Conservation (phyloP, 2,113 vertebrate species). For the Nematolebias whitei region DNA sequence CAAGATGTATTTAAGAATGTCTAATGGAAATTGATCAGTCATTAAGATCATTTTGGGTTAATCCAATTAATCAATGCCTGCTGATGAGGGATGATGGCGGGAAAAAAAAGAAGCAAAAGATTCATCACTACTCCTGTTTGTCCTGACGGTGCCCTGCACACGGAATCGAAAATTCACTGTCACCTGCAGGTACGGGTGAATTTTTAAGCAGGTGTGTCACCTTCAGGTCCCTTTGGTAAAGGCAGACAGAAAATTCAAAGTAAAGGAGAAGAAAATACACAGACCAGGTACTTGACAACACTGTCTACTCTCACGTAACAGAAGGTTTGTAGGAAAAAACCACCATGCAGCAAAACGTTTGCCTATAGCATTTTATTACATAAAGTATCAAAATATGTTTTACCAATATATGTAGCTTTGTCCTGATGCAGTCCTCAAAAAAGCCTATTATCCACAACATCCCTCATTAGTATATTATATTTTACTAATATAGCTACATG, state of each 20-base stretch:
- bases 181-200: slow-evolving; percentile 24
- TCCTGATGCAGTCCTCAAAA: too few relatives aligned
- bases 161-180: background rate
- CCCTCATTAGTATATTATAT: too few relatives aligned
- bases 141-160: slow-evolving; percentile 16
- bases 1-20: slow-evolving; percentile 66
- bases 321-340: background rate
- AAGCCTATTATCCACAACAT: too few relatives aligned
- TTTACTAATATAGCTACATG: too few relatives aligned
- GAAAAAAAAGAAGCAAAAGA: slow-evolving; percentile 30
- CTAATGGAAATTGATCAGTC: slow-evolving; percentile 79
- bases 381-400: too few relatives aligned
- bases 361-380: background rate
- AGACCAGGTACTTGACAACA: background rate
- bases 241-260: background rate
- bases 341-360: background rate
- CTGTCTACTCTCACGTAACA: too few relatives aligned
- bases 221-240: slow-evolving; percentile 39
- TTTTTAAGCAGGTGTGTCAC: slow-evolving; percentile 59
- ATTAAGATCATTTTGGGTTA: slow-evolving; percentile 71
- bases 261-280: slow-evolving; percentile 6
- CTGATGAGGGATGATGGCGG: slow-evolving; percentile 56
- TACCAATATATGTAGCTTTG: too few relatives aligned
- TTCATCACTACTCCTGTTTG: slow-evolving; percentile 21
- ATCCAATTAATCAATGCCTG: slow-evolving; percentile 76